phyloP scores from a whole-genome alignment of 2,888 invertebrate genomes.

The Lycocerus yunnanus region DNA sequence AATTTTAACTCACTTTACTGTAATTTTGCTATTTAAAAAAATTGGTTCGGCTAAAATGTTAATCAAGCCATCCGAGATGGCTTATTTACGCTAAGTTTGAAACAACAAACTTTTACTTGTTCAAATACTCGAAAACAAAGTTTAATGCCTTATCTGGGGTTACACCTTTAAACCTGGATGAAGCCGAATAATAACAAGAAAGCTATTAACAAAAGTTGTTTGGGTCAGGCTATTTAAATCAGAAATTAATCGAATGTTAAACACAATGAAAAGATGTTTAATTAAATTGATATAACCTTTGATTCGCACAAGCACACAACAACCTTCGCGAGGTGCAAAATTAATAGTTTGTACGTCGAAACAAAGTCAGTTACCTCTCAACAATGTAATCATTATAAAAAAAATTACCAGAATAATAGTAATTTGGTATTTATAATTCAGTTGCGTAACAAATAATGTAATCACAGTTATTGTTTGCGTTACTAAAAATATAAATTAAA shows the following conservation, averaged over 20 bases:
- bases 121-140: neutral
- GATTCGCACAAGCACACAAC: too few species aligned
- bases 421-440: too few species aligned
- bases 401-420: too few species aligned
- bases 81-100: neutral
- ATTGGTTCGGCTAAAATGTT: neutral
- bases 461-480: too few species aligned
- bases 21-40: neutral
- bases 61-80: neutral
- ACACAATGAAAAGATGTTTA: neutral
- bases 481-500: too few species aligned
- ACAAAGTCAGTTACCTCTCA: neutral
- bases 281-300: neutral
- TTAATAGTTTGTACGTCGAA: neutral
- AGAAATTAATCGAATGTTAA: neutral
- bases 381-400: neutral
- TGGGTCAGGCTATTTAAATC: neutral
- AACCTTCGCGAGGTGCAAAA: neutral
- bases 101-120: neutral
- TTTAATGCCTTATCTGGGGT: neutral
- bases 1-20: neutral
- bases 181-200: neutral
- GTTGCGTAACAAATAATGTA: too few species aligned
- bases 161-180: neutral
- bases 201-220: neutral